Evolutionary conservation across 2,888 invertebrate species (phyloP), one percentile per base, ranked within the genome.

Genomic region (Nematopogon swammerdamellus): DNA sequence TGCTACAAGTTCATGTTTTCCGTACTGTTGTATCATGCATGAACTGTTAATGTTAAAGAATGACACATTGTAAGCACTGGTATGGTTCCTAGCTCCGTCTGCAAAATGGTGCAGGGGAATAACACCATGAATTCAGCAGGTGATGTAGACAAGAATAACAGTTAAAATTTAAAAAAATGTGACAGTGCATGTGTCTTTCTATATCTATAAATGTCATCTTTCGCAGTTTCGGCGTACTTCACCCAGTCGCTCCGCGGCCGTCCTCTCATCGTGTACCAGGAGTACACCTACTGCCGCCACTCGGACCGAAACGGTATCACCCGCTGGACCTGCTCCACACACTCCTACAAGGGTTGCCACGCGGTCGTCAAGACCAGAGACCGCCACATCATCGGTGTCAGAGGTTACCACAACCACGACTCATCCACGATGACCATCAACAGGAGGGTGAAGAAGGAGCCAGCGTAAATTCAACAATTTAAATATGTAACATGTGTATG

Each of bases 261-360:
- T 51, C 72, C 70, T 4, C 50, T 76, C 8, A 68, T 75, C 10
- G 65, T 71, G 2, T 72, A 63, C 59, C 70, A 72, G 48, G 66
- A 72, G 5, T 80, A 72, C 52, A 70, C 76, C 0, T 77, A 70
- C 56, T 76, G 75, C 55, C 66, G 64, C 46, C 76, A 79, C 54
- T 76, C 72, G 0, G 54, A 61, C 0, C 60, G 73, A 10, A 71
- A 69, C 36, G 70, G 68, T 0, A 58, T 72, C 11, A 61, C 67
- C 0, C 56, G 76, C 3, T 80, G 79, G 79, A 73, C 70, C 0
- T 80, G 79, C 49, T 77, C 79, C 0, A 79, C 77, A 0, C 79
- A 79, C 55, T 69, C 73, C 2, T 72, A 75, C 52, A 75, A 72
- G 55, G 70, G 71, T 52, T 79, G 77, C 56, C 75, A 74, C 48